Evolutionary conservation across 1,140 invertebrate species (phyloP).

Genomic region (Lepidurus packardi): DNA sequence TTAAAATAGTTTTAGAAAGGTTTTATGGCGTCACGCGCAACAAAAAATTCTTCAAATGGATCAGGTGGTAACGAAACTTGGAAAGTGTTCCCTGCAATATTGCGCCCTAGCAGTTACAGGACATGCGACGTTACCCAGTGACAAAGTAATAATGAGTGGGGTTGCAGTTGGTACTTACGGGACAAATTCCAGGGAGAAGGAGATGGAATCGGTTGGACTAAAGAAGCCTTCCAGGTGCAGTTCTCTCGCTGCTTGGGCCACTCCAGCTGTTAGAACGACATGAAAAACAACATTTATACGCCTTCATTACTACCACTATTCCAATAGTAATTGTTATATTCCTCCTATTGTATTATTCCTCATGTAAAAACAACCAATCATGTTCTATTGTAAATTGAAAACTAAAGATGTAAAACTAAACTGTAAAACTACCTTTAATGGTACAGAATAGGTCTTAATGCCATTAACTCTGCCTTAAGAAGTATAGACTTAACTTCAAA

Average conservation of each 20-base stretch:
- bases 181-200: conserved; percentile 75
- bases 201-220: conserved; percentile 82
- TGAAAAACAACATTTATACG: background rate
- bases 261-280: conserved; percentile 10
- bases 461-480: no score
- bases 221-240: conserved; percentile 53
- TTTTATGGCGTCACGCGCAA: background rate
- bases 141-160: background rate
- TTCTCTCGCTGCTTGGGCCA: conserved; percentile 22
- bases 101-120: background rate
- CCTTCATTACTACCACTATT: background rate
- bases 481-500: no score
- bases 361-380: no score
- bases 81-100: background rate
- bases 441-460: no score
- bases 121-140: background rate
- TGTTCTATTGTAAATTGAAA: no score
- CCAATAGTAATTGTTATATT: background rate
- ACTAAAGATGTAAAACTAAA: no score
- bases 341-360: background rate
- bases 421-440: no score
- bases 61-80: background rate
- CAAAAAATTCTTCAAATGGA: background rate
- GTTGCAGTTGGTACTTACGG: conserved; percentile 30
- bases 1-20: no score